Evolutionary conservation across 2,797 vertebrate species (phyloP).

Genomic region (Sebastes umbrosus): DNA sequence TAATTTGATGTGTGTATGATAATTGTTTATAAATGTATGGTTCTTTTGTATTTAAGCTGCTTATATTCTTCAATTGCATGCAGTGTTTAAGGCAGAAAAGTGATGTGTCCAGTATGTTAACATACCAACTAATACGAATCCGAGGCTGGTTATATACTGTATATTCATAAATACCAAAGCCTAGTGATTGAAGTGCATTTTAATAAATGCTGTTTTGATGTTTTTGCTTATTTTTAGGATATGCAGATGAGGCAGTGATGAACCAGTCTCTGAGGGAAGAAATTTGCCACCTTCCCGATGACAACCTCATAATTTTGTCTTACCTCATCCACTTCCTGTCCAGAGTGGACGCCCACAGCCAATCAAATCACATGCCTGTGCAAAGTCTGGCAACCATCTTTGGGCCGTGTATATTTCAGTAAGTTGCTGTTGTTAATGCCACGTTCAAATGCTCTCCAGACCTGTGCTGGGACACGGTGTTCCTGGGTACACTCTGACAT

Average conservation of each 20-base stretch:
- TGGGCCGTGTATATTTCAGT: slow-evolving; percentile 86
- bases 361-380: slow-evolving; percentile 84
- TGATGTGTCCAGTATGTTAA: background rate
- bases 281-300: slow-evolving; percentile 75
- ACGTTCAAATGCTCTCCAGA: slow-evolving; percentile 20
- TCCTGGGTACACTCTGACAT: background rate
- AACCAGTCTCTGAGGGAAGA: slow-evolving; percentile 68
- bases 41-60: background rate
- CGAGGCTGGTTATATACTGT: background rate
- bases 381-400: slow-evolving; percentile 85
- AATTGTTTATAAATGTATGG: background rate
- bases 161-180: background rate
- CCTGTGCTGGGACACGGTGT: background rate
- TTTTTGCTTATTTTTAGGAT: slow-evolving; percentile 44
- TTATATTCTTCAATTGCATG: background rate
- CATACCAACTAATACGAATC: background rate
- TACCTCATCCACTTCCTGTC: slow-evolving; percentile 84
- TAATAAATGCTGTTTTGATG: background rate
- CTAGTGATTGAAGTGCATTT: background rate
- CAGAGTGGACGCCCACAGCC: slow-evolving; percentile 79
- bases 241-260: slow-evolving; percentile 47
- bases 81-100: background rate
- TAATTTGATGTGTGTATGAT: background rate
- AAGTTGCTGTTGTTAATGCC: slow-evolving; percentile 52
- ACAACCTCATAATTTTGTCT: slow-evolving; percentile 76